phyloP scores from a whole-genome alignment of 2,888 invertebrate species.

The Scelioninae gen. 1 region DNA sequence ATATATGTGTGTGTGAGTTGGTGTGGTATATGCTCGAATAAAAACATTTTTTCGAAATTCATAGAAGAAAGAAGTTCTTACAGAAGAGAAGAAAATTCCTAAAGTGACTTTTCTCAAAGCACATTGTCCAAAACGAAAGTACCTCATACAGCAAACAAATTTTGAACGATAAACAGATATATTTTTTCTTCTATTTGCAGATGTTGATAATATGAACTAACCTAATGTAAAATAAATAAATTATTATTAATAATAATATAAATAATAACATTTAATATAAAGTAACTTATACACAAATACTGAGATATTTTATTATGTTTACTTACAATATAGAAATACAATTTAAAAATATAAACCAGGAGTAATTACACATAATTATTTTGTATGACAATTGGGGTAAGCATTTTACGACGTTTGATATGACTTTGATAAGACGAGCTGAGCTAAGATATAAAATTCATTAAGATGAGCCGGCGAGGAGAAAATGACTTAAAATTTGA shows the following conservation, averaged over 20 bases:
- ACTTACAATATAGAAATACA: too few species aligned
- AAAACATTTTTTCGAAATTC: conserved; percentile 7
- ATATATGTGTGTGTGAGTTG: conserved; percentile 2
- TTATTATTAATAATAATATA: background rate
- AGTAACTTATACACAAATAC: background rate
- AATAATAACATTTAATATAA: background rate
- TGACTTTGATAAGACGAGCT: conserved; percentile 47
- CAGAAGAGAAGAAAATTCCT: background rate
- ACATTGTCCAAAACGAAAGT: conserved; percentile 36
- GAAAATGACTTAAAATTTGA: conserved; percentile 10
- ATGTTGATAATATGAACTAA: conserved; percentile 22
- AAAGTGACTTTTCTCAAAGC: conserved; percentile 22
- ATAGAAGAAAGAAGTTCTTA: background rate
- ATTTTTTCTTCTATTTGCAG: conserved; percentile 21
- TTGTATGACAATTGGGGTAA: conserved; percentile 34
- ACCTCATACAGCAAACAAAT: conserved; percentile 33
- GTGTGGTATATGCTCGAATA: conserved; percentile 6
- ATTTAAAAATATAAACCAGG: background rate
- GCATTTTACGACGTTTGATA: conserved; percentile 39
- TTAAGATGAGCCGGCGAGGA: conserved; percentile 3
- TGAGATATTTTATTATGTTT: conserved; percentile 6
- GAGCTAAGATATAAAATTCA: conserved; percentile 22
- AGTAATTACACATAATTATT: conserved; percentile 18
- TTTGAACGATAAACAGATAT: conserved; percentile 37
- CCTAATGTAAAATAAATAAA: conserved; percentile 1